A percentile compares a stretch with the other conserved stretches of the same genome.
Evolutionary conservation across 1,140 invertebrate species (phyloP).

Genomic region (Caenorhabditis inopinata): DNA sequence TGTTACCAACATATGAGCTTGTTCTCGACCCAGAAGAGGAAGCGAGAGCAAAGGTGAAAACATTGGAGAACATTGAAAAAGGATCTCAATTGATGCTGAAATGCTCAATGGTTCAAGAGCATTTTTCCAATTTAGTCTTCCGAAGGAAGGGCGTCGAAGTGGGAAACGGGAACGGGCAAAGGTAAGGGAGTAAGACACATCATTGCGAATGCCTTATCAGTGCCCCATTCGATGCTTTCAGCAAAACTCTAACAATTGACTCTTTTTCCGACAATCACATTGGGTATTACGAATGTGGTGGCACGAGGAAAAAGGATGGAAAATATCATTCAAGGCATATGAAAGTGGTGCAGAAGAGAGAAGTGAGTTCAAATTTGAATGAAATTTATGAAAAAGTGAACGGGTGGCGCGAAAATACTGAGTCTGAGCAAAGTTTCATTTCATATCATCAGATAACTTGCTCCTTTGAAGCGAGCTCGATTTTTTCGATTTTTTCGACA

Average conservation of each 20-base stretch:
- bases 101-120: constrained; percentile 19
- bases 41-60: not conserved
- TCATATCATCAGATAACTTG: too few species aligned
- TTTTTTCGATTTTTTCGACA: too few species aligned
- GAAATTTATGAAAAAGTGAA: too few species aligned
- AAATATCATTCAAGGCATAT: constrained; percentile 22
- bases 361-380: not conserved
- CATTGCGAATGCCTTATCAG: too few species aligned
- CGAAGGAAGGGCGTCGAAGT: not conserved
- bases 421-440: too few species aligned
- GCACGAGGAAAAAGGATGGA: constrained; percentile 10
- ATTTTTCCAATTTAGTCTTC: constrained; percentile 1
- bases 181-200: not conserved
- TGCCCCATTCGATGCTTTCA: too few species aligned
- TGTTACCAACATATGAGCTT: constrained; percentile 1
- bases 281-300: constrained; percentile 8
- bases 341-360: constrained; percentile 16
- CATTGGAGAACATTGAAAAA: constrained; percentile 30
- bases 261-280: constrained; percentile 3
- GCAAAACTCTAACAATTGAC: constrained; percentile 14
- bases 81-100: not conserved
- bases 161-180: not conserved
- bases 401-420: too few species aligned
- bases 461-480: too few species aligned
- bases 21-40: not conserved